A percentile compares a stretch with the other conserved stretches of the same genome.
Evolutionary conservation across 1,140 invertebrate species (phyloP).

Genomic region (Agrilus planipennis): DNA sequence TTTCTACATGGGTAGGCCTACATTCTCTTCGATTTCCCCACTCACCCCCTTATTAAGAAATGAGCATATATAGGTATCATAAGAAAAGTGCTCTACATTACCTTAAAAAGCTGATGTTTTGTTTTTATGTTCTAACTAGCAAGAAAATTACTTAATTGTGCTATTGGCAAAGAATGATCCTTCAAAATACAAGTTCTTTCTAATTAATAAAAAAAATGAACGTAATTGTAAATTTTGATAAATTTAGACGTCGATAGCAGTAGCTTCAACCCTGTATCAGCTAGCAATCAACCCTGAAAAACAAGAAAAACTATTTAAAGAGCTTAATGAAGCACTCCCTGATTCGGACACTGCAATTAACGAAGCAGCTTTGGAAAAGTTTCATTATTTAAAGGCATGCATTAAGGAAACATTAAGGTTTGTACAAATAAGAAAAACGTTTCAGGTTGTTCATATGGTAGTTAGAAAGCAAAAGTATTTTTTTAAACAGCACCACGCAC

Average conservation of each 20-base stretch:
- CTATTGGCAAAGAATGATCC: no score
- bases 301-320: slow-evolving; percentile 58
- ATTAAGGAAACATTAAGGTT: slow-evolving; percentile 85
- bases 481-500: not conserved
- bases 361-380: slow-evolving; percentile 49
- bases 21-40: no score
- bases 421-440: slow-evolving; percentile 15
- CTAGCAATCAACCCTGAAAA: slow-evolving; percentile 61
- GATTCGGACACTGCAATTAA: slow-evolving; percentile 42
- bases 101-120: no score
- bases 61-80: no score
- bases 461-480: not conserved
- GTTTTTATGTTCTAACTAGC: no score
- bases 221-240: slow-evolving; percentile 1
- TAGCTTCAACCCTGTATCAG: slow-evolving; percentile 69
- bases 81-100: no score
- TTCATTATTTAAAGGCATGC: slow-evolving; percentile 74
- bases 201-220: no score
- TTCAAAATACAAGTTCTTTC: no score
- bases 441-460: no score
- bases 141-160: no score
- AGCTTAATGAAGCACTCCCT: slow-evolving; percentile 52
- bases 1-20: no score
- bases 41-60: no score
- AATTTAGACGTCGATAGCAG: slow-evolving; percentile 61